Percentiles rank a stretch among this genome's conserved stretches.
These are phyloP conservation scores for Eptatretus burgeri DNA, from an alignment of 2,113 vertebrate species.

Conservation along the genomic window DNA sequence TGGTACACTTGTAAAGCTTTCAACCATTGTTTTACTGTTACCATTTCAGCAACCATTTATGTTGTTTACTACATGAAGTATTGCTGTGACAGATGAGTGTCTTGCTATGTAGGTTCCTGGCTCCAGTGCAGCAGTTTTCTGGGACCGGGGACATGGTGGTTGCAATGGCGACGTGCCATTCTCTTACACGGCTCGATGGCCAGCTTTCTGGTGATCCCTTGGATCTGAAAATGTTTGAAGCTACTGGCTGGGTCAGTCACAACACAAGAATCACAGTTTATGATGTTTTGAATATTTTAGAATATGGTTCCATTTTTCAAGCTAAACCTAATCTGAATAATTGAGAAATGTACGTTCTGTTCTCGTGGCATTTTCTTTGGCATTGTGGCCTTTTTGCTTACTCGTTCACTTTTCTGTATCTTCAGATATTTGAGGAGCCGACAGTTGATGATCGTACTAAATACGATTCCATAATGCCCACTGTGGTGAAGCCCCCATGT, in stretches of 20 bases:
- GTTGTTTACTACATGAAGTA: too few relatives aligned
- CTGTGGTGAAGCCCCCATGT: constrained; percentile 46
- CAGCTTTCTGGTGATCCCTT: constrained; percentile 14
- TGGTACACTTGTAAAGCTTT: too few relatives aligned
- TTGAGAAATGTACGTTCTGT: too few relatives aligned
- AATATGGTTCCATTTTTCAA: too few relatives aligned
- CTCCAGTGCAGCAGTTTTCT: constrained; percentile 8
- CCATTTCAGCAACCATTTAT: too few relatives aligned
- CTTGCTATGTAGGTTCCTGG: constrained; percentile 9
- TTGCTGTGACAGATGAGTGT: too few relatives aligned
- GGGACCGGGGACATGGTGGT: constrained; percentile 8
- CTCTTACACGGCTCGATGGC: constrained; percentile 13
- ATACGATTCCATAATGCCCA: constrained; percentile 81
- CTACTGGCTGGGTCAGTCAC: constrained; percentile 14
- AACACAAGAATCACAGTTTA: too few relatives aligned
- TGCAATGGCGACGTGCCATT: constrained; percentile 15
- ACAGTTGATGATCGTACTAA: constrained; percentile 88
- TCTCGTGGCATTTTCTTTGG: too few relatives aligned
- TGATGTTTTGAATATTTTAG: too few relatives aligned
- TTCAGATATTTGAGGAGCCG: constrained; percentile 63
- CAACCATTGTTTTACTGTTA: too few relatives aligned
- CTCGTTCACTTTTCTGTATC: neutral
- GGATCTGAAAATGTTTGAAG: constrained; percentile 16
- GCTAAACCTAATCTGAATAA: too few relatives aligned
- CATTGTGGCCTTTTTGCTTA: too few relatives aligned